A percentile compares a stretch with the other conserved stretches of the same genome.
phyloP scores from a whole-genome alignment of 2,888 invertebrate species.

The Epistrophella euchroma region DNA sequence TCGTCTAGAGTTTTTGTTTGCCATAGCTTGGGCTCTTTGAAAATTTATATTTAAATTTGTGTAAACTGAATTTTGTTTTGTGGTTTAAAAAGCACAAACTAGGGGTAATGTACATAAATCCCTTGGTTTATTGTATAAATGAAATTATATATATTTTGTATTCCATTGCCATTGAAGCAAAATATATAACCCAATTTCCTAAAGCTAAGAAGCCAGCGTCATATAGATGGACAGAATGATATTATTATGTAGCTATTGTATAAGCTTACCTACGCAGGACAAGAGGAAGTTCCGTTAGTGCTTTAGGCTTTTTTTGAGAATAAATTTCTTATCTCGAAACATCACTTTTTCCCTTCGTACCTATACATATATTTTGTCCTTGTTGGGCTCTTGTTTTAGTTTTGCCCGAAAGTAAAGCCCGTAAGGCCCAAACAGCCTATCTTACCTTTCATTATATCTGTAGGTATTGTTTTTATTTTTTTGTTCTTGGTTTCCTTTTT shows the following conservation, averaged over 20 bases:
- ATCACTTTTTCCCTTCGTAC: constrained; percentile 31
- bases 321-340: constrained; percentile 53
- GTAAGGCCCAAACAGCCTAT: not conserved
- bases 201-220: constrained; percentile 51
- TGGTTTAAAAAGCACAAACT: not conserved
- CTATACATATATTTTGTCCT: not conserved
- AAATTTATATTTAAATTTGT: constrained; percentile 65
- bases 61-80: constrained; percentile 38
- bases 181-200: constrained; percentile 71
- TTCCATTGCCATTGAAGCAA: constrained; percentile 60
- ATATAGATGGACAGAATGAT: constrained; percentile 48
- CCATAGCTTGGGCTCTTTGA: constrained; percentile 35
- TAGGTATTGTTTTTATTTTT: constrained; percentile 2
- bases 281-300: constrained; percentile 6
- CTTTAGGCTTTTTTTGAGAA: constrained; percentile 29
- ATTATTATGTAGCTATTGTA: constrained; percentile 38
- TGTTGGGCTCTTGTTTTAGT: constrained; percentile 1
- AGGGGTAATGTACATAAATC: constrained; percentile 59
- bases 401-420: constrained; percentile 4
- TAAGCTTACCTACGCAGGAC: not conserved
- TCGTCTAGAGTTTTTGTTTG: constrained; percentile 9
- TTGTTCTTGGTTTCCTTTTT: constrained; percentile 32
- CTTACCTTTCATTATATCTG: constrained; percentile 12
- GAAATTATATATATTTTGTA: constrained; percentile 73
- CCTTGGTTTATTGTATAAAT: constrained; percentile 69